A percentile compares a stretch with the other conserved stretches of the same genome.
These are phyloP conservation scores for Acrossocheilus fasciatus DNA, from an alignment of 2,797 vertebrate genomes.

Conservation along the genomic window DNA sequence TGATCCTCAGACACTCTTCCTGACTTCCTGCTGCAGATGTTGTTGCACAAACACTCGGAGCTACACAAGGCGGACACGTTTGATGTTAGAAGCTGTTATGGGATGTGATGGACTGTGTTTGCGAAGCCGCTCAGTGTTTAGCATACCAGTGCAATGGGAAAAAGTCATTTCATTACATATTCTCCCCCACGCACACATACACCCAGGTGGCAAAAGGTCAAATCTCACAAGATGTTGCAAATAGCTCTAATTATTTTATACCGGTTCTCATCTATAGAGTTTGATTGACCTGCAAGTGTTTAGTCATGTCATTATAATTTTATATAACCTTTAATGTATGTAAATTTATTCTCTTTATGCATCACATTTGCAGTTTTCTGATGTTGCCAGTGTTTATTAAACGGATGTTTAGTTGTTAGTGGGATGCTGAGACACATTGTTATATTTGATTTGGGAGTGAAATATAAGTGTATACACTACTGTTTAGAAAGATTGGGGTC, in stretches of 20 bases:
- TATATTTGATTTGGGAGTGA: conserved; percentile 9
- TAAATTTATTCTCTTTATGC: conserved; percentile 9
- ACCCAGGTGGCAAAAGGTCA: conserved; percentile 38
- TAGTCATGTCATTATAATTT: not conserved
- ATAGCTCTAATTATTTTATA: conserved; percentile 23
- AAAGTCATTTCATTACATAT: conserved; percentile 17
- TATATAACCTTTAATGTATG: conserved; percentile 27
- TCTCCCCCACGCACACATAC: not conserved
- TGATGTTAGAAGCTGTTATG: not conserved
- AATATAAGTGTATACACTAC: not conserved
- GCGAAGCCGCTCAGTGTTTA: conserved; percentile 19
- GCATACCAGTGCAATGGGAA: not conserved
- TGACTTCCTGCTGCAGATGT: not conserved
- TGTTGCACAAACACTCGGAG: conserved; percentile 9
- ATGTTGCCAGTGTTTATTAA: not conserved
- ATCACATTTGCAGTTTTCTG: conserved; percentile 35
- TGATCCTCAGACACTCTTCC: not conserved
- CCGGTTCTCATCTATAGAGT: not conserved
- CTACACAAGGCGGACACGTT: not conserved
- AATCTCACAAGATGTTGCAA: not conserved
- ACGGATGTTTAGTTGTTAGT: not conserved
- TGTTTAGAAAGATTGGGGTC: not conserved
- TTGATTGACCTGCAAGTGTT: conserved; percentile 17
- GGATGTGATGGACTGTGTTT: not conserved
- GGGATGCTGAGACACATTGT: not conserved